A percentile compares a stretch with the other conserved stretches of the same genome.
These are phyloP conservation scores for Dipodomys ordii DNA, from an alignment of 2,113 vertebrate species.

Conservation along the genomic window DNA sequence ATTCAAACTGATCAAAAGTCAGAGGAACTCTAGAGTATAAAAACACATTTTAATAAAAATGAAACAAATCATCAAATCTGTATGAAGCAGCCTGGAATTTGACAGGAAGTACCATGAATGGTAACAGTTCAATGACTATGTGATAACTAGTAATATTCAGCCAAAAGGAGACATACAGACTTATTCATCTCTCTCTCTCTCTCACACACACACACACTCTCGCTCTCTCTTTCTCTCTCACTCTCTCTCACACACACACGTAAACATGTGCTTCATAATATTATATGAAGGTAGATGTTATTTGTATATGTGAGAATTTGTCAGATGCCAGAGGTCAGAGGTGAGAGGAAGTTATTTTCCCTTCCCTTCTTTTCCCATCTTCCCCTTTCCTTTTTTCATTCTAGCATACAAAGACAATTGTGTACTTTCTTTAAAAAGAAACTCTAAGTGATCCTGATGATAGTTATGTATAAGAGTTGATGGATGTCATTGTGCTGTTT, in stretches of 20 bases:
- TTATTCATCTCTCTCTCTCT: neutral
- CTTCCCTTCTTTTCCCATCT: neutral
- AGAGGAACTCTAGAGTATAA: neutral
- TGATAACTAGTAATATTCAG: neutral
- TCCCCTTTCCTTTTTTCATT: neutral
- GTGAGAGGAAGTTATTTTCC: neutral
- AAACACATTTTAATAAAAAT: constrained; percentile 21
- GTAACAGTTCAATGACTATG: neutral
- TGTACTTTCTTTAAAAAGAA: neutral
- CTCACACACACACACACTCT: too few species aligned
- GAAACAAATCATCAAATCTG: neutral
- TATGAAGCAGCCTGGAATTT: neutral
- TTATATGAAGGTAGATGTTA: neutral
- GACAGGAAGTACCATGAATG: neutral
- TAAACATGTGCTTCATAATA: neutral
- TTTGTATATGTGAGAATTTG: neutral
- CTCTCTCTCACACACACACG: too few species aligned
- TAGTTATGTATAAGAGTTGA: neutral
- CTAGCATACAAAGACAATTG: neutral
- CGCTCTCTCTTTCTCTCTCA: too few species aligned
- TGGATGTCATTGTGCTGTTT: neutral
- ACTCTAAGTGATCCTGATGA: neutral
- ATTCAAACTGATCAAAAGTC: constrained; percentile 8
- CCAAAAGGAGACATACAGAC: neutral
- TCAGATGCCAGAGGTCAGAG: neutral